Evolutionary conservation across 2,888 invertebrate species (phyloP).

Genomic region (Drosophila merina): DNA sequence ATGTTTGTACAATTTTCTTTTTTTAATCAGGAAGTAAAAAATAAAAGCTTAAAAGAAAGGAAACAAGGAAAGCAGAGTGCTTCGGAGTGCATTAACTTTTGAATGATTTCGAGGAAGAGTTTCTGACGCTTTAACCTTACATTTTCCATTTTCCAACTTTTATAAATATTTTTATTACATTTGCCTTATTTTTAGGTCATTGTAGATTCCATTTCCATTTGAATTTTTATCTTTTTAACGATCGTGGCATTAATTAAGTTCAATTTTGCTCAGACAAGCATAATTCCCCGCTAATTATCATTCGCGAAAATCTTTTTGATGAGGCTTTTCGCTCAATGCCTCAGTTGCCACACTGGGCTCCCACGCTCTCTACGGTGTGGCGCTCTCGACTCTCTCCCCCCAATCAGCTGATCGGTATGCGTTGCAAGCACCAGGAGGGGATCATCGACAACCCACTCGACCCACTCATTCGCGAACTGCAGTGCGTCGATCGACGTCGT

Average conservation of each 20-base stretch:
- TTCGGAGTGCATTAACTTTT: slow-evolving; percentile 32
- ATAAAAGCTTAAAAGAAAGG: slow-evolving; percentile 23
- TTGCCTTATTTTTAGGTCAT: background rate
- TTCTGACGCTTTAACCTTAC: background rate
- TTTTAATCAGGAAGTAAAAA: slow-evolving; percentile 29
- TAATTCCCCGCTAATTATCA: slow-evolving; percentile 32
- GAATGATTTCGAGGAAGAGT: slow-evolving; percentile 4
- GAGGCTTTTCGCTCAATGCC: background rate
- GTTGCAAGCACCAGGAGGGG: slow-evolving; percentile 21
- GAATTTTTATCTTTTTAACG: background rate
- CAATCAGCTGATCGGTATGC: slow-evolving; percentile 9
- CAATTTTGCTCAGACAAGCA: slow-evolving; percentile 14
- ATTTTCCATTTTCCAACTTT: background rate
- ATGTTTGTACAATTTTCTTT: slow-evolving; percentile 12
- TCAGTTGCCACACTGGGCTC: background rate
- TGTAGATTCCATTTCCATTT: background rate
- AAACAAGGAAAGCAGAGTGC: slow-evolving; percentile 4
- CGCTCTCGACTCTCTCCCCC: background rate
- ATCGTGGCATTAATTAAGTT: slow-evolving; percentile 7
- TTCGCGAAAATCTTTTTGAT: slow-evolving; percentile 19
- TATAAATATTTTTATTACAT: background rate
- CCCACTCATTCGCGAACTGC: slow-evolving; percentile 31
- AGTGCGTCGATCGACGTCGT: slow-evolving; percentile 39
- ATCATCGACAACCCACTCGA: background rate
- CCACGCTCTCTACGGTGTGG: background rate